phyloP scores from a whole-genome alignment of 2,113 vertebrate species.

The Epinephelus lanceolatus region DNA sequence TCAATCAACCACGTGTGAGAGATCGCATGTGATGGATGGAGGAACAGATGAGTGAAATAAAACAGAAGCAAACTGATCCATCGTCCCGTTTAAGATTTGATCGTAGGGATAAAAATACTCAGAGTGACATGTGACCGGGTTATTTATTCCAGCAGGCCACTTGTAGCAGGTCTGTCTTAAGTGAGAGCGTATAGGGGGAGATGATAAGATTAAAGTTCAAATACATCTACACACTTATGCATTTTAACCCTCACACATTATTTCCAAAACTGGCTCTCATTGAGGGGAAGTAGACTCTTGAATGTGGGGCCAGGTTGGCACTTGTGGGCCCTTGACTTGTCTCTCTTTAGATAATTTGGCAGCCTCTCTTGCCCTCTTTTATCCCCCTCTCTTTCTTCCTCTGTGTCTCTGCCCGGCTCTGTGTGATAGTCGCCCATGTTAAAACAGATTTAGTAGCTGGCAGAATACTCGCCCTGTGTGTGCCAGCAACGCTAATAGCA shows the following conservation, averaged over 20 bases:
- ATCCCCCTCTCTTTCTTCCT: constrained; percentile 18
- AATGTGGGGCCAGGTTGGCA: constrained; percentile 48
- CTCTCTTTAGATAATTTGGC: constrained; percentile 59
- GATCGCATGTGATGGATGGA: not conserved
- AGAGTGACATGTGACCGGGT: constrained; percentile 43
- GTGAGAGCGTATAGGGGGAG: constrained; percentile 11
- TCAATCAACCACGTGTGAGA: not conserved
- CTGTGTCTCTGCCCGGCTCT: constrained; percentile 8
- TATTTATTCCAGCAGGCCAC: constrained; percentile 44
- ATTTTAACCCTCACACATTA: not conserved
- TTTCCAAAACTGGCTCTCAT: constrained; percentile 28
- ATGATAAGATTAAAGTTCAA: constrained; percentile 53
- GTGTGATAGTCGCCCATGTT: constrained; percentile 54
- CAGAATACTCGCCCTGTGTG: constrained; percentile 40
- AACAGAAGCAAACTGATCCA: constrained; percentile 26
- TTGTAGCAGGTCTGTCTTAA: constrained; percentile 40
- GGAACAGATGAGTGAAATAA: not conserved
- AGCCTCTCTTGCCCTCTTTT: constrained; percentile 36
- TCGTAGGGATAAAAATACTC: constrained; percentile 61
- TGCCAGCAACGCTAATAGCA: constrained; percentile 70
- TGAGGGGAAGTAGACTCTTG: constrained; percentile 65
- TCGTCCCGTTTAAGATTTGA: constrained; percentile 22
- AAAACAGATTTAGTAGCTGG: constrained; percentile 73
- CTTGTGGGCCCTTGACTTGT: constrained; percentile 68
- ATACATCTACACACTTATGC: not conserved